phyloP scores from a whole-genome alignment of 2,797 vertebrate species.

The Saxicola maurus region DNA sequence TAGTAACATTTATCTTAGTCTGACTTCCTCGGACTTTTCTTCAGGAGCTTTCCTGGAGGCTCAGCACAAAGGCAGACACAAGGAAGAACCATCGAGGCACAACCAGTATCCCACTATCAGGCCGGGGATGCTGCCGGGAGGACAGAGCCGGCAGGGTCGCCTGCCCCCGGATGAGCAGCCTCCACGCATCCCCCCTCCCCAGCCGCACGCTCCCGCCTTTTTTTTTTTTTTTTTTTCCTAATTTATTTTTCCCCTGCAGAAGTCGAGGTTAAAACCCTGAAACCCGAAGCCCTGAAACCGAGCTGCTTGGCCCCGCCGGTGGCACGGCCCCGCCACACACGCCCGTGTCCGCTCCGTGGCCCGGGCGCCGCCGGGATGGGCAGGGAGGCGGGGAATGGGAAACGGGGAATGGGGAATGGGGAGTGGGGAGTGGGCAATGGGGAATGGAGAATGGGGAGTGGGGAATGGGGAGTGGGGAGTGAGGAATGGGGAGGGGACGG shows the following conservation, averaged over 20 bases:
- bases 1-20: rapidly evolving
- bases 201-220: rapidly evolving
- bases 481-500: too few relatives aligned
- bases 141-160: rapidly evolving
- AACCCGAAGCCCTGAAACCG: slow-evolving; percentile 26
- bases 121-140: rapidly evolving
- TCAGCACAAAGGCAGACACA: rapidly evolving
- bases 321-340: not conserved
- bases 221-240: rapidly evolving
- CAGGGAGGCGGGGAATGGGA: too few relatives aligned
- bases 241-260: not conserved
- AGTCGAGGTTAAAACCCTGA: slow-evolving; percentile 31
- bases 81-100: not conserved
- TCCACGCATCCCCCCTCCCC: not conserved
- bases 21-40: not conserved
- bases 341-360: not conserved
- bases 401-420: too few relatives aligned
- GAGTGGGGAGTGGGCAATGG: too few relatives aligned
- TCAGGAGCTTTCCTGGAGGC: not conserved
- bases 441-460: too few relatives aligned
- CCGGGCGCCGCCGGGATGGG: not conserved
- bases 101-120: not conserved
- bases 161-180: not conserved
- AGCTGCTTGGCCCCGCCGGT: not conserved
- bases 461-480: too few relatives aligned